Base-by-base conservation (phyloP, 1,140 invertebrate species). In the Plodia interpunctella region DNA sequence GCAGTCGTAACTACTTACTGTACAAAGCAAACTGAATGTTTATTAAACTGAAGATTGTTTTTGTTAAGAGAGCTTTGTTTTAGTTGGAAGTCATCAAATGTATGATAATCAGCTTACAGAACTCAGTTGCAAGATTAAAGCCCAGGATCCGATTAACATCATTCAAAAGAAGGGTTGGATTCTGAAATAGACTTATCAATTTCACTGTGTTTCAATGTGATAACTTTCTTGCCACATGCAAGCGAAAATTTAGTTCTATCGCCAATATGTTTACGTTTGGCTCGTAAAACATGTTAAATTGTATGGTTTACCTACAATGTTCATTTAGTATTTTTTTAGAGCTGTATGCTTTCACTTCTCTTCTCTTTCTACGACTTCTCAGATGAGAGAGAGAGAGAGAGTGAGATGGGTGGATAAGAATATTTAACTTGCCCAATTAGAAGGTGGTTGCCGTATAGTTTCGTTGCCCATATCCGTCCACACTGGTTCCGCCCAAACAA, bases 401-500 rank as follows among this genome's bases (percentile, higher is more conserved):
- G n/a, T n/a, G n/a, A n/a, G n/a, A 15, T 44, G 5, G 1, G 32
- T 11, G 32, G 32, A 11, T 11, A 13, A 35, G 13, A 35, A 13
- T 13, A 35, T 17, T 13, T 44, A 61, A 5, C 64, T 55, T 68
- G 86, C 86, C 86, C 86, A 88, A 56, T 88, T 88, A 4, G 83
- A 87, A 25, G 86, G 86, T 28, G 83, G 82, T 5, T 80, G 68
- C 30, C 61, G 77, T 13, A 78, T 77, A 44, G 52, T 78, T 0
- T 63, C 56, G 44, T 83, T 78, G 0, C 76, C 61, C 3, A 80
- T 78, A 54, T 87, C 66, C 5, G 80, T 52, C 17, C 66, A 60
- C 2, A 11, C 19, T 10, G 70, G 82, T 9, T 91, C 79, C 17
- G 78, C 88, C 94, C 94, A 95, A 2, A 95, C 65, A 69, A 95